Percentiles rank a stretch among this genome's conserved stretches.
Conservation (phyloP, 2,113 vertebrate species). For the Protobothrops flavoviridis region DNA sequence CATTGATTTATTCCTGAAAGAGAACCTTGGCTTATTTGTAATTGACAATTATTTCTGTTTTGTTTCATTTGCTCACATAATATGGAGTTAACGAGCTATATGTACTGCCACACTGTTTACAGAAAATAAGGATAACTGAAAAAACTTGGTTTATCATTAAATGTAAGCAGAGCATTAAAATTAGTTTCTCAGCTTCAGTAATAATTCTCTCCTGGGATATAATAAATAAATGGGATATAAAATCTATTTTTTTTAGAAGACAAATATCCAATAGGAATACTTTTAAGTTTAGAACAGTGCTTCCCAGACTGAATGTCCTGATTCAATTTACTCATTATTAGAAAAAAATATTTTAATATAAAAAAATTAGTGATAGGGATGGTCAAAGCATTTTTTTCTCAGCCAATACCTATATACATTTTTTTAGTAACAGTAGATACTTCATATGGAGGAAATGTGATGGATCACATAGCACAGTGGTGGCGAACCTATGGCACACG, state of each 20-base stretch:
- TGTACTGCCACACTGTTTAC: no score
- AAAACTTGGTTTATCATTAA: not conserved
- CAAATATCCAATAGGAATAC: not conserved
- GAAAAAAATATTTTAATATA: not conserved
- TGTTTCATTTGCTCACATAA: not conserved
- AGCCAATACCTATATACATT: not conserved
- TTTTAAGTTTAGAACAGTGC: not conserved
- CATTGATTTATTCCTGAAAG: not conserved
- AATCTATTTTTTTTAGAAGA: not conserved
- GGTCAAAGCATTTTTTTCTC: not conserved
- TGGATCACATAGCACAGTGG: not conserved
- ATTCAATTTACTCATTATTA: not conserved
- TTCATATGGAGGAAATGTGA: not conserved
- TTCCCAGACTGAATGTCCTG: not conserved
- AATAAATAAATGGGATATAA: not conserved
- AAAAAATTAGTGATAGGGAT: not conserved
- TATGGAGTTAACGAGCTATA: not conserved
- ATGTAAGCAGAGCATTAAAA: not conserved
- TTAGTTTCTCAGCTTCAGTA: not conserved
- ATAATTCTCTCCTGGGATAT: not conserved
- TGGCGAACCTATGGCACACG: no score
- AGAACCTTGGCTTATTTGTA: not conserved
- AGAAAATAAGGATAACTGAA: not conserved
- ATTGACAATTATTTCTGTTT: not conserved
- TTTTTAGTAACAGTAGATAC: not conserved